Percentiles rank a stretch among this genome's conserved stretches.
Evolutionary conservation across 2,888 invertebrate genomes (phyloP).

Genomic region (Heliothis peltigera): DNA sequence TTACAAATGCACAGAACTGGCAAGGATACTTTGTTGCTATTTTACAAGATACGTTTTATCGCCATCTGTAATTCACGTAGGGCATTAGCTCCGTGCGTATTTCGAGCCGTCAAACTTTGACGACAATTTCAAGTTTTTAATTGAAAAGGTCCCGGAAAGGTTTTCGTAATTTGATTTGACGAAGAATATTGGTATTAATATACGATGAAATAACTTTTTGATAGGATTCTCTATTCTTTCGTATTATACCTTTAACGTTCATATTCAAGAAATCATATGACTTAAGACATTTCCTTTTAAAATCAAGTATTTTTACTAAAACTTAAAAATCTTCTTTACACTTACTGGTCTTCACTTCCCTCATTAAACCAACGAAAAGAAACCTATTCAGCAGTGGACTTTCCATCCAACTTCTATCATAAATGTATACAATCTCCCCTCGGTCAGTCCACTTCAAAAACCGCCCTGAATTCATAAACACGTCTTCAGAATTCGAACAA

Average conservation of each 20-base stretch:
- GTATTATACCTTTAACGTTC: neutral
- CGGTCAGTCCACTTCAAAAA: constrained; percentile 29
- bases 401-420: constrained; percentile 1
- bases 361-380: neutral
- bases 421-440: constrained; percentile 36
- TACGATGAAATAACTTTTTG: neutral
- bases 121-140: constrained; percentile 47
- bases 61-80: constrained; percentile 76
- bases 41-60: constrained; percentile 72
- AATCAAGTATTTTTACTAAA: no score
- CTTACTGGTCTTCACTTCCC: no score
- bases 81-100: constrained; percentile 52
- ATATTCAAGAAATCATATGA: no score
- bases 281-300: no score
- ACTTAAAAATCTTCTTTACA: no score
- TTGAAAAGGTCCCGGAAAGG: constrained; percentile 44
- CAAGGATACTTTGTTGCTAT: constrained; percentile 68
- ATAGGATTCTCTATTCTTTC: neutral
- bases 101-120: constrained; percentile 41
- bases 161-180: constrained; percentile 33
- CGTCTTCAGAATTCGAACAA: constrained; percentile 45
- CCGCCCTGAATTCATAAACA: constrained; percentile 47
- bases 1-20: constrained; percentile 71
- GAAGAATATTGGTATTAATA: constrained; percentile 21
- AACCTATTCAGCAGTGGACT: constrained; percentile 3